Base-by-base conservation (phyloP, 2,888 invertebrate genomes). In the Caradrina clavipalpis region DNA sequence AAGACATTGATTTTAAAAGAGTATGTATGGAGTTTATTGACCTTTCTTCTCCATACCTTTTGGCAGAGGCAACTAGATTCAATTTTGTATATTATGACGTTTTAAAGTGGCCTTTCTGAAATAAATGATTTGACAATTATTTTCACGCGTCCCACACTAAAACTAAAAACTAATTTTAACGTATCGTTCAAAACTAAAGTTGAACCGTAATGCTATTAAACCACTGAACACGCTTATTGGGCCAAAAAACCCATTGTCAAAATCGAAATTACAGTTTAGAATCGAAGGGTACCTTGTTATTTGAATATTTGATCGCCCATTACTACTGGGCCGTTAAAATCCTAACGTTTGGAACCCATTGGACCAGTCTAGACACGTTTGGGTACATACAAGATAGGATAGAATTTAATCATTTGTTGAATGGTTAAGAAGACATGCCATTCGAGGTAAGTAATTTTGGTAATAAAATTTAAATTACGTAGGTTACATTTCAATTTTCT, bases 221-320 rank as follows among this genome's bases (percentile, higher is more conserved):
- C 64, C 83, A 74, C 53, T 67, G 45, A 75, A 60, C 55, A 58
- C 2, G 55, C 19, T 47, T 59, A 61, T 57, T 61, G 56, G 62
- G 59, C 66, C 56, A 50, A 78, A 73, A 70, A 66, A 13, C 45
- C 55, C 53, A 51, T 39, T 76, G 55, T 45, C 65, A 51, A 78
- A 68, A 71, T 71, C 57, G 35, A 68, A 83, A 76, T 73, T 62
- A 67, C 71, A 70, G 54, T 78, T 72, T 45, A 13, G 55, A 75
- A 75, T 75, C 63, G 77, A 76, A 39, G 49, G 76, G 72, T 68
- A 68, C 67, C 67, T 67, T 70, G 76, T 79, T 49, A 60, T 55
- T 76, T 73, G 71, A 81, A 83, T 80, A 79, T 77, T 81, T 75
- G 49, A 83, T 70, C 58, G 49, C 54, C 49, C 67, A 80, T 77